A percentile compares a stretch with the other conserved stretches of the same genome.
Conservation (phyloP, 2,888 invertebrate genomes). For the Drosophila subquinaria region DNA sequence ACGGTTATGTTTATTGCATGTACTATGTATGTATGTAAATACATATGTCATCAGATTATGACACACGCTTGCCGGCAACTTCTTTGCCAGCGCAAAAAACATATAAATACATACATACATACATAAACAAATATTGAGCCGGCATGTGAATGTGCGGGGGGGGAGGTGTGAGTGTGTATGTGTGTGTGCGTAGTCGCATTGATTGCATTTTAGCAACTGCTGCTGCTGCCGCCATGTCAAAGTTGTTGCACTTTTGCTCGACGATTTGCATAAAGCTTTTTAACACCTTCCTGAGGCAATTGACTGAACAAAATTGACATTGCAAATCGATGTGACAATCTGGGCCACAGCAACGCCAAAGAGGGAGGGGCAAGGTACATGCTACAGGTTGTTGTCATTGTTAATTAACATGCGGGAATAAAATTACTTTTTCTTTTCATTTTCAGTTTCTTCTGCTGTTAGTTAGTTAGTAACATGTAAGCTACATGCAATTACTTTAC, state of each 20-base stretch:
- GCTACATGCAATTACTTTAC: constrained; percentile 6
- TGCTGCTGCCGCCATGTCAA: constrained; percentile 44
- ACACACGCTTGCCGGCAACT: constrained; percentile 16
- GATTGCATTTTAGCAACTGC: constrained; percentile 36
- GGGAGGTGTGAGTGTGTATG: neutral
- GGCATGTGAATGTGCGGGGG: constrained; percentile 1
- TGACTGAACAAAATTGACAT: constrained; percentile 20
- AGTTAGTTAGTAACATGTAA: too few relatives aligned
- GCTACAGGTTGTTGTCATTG: constrained; percentile 11
- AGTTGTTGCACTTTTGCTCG: constrained; percentile 57
- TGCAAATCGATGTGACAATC: constrained; percentile 43
- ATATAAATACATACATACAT: neutral
- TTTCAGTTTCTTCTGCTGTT: neutral
- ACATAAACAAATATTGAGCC: constrained; percentile 4
- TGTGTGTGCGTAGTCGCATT: constrained; percentile 8
- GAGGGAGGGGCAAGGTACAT: neutral
- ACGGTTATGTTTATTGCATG: constrained; percentile 4
- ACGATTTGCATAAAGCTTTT: constrained; percentile 48
- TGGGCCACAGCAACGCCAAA: neutral
- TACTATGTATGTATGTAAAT: constrained; percentile 2
- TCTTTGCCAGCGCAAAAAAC: neutral
- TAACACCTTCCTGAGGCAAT: constrained; percentile 22
- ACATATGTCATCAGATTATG: constrained; percentile 30
- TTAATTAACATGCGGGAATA: constrained; percentile 11
- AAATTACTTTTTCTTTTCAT: constrained; percentile 4